Base-by-base conservation (phyloP, 2,888 invertebrate genomes). In the Mythimna lalbum region DNA sequence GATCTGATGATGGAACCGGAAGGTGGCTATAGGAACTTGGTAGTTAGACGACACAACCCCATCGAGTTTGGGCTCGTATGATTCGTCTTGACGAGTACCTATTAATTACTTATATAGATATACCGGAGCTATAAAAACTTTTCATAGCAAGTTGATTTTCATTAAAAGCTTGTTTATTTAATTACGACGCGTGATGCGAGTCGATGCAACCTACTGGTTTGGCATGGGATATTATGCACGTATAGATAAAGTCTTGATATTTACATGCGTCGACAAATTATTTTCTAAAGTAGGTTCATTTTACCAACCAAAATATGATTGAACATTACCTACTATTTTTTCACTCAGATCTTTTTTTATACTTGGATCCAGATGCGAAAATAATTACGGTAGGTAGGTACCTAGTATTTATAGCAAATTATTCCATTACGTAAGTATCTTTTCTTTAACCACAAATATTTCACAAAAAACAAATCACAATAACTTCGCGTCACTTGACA, bases 401-500 rank as follows among this genome's bases (percentile, higher is more conserved):
- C 0, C 9, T 33, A 33, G 33, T 78, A 59, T 4, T 47, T 43
- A 17, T 43, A 43, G 80, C 66, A 56, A 3, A 7, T 21, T 23
- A 23, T 21, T 72, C 52, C 21, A 33, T 43, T 36, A 55, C 12
- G 1, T 33, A 43, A n/a, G n/a, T n/a, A n/a, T n/a, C n/a, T n/a
- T n/a, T n/a, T n/a, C 0, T 12, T 21, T 19, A n/a, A 31, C 6
- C 73, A 72, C 53, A 56, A 66, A n/a, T 74, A 50, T 50, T 73
- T 43, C 23, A 74, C 0, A 33, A 23, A 61, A n/a, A 36, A n/a
- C n/a, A n/a, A 27, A 33, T 33, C 76, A 23, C n/a, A 56, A 36
- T 43, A 52, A 33, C 23, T 67, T 66, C 12, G 27, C 53, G 14
- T 56, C 36, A 64, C 47, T 73, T 83, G 80, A 83, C 83, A 78